These are phyloP conservation scores for Euwallacea similis DNA, from an alignment of 1,140 invertebrate species.

Conservation along the genomic window DNA sequence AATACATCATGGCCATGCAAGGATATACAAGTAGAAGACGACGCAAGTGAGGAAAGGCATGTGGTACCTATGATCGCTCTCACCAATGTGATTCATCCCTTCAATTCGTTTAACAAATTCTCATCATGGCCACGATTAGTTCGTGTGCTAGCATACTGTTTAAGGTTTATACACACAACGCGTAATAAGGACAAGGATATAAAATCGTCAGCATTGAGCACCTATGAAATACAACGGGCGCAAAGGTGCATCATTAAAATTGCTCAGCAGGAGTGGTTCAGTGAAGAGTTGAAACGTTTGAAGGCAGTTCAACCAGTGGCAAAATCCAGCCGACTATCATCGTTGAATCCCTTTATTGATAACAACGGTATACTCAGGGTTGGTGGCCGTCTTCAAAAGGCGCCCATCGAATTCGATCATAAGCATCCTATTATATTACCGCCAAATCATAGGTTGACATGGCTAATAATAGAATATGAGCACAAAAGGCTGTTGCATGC, in stretches of 20 bases:
- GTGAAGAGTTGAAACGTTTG: neutral
- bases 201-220: neutral
- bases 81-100: no score
- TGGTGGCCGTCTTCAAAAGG: neutral
- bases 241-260: neutral
- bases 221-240: neutral
- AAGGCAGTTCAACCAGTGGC: neutral
- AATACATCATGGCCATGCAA: no score
- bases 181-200: slow-evolving; percentile 44
- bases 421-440: slow-evolving; percentile 9
- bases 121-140: no score
- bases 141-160: no score
- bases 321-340: neutral
- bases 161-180: no score
- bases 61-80: no score
- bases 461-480: neutral
- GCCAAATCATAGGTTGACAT: neutral
- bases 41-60: no score
- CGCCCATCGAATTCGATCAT: neutral
- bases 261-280: neutral
- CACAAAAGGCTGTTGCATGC: neutral
- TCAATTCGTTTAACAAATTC: no score
- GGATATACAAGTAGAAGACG: no score
- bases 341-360: neutral
- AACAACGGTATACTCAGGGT: neutral